A percentile compares a stretch with the other conserved stretches of the same genome.
These are phyloP conservation scores for Phyllotis vaccarum DNA, from an alignment of 2,797 vertebrate species.

Conservation along the genomic window DNA sequence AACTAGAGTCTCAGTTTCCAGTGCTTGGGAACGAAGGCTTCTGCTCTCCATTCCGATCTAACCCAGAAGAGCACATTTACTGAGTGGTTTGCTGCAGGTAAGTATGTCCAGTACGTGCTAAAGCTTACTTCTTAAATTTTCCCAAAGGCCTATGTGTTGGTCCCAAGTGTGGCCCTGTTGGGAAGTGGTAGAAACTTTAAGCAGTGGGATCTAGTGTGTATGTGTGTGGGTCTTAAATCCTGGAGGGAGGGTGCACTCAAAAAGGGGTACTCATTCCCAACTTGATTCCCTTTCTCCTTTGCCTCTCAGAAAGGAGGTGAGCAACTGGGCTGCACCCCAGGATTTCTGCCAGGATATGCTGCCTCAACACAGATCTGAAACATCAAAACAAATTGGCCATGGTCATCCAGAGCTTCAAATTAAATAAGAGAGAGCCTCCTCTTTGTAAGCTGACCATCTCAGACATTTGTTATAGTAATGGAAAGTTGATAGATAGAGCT, in stretches of 20 bases:
- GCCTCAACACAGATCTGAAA: not conserved
- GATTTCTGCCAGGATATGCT: not conserved
- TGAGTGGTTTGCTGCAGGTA: not conserved
- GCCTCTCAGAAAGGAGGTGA: not conserved
- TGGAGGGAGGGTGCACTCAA: too few species aligned
- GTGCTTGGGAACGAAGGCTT: conserved; percentile 8
- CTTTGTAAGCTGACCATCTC: not conserved
- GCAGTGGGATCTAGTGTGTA: not conserved
- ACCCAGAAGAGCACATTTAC: not conserved
- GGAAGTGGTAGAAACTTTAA: not conserved
- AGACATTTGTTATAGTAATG: not conserved
- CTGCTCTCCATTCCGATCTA: conserved; percentile 6
- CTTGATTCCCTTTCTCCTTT: not conserved
- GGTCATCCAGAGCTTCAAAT: not conserved
- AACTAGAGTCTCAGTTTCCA: not conserved
- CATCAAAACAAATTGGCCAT: not conserved
- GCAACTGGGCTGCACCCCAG: not conserved
- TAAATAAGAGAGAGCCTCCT: not conserved
- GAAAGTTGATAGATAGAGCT: not conserved
- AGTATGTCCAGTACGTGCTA: not conserved
- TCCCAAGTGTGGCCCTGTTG: not conserved
- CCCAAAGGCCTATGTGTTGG: not conserved
- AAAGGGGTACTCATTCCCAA: not conserved
- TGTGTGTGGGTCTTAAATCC: not conserved
- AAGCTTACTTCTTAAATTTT: not conserved